A percentile compares a stretch with the other conserved stretches of the same genome.
Conservation (phyloP, 2,113 vertebrate species). For the Mustelus asterias region DNA sequence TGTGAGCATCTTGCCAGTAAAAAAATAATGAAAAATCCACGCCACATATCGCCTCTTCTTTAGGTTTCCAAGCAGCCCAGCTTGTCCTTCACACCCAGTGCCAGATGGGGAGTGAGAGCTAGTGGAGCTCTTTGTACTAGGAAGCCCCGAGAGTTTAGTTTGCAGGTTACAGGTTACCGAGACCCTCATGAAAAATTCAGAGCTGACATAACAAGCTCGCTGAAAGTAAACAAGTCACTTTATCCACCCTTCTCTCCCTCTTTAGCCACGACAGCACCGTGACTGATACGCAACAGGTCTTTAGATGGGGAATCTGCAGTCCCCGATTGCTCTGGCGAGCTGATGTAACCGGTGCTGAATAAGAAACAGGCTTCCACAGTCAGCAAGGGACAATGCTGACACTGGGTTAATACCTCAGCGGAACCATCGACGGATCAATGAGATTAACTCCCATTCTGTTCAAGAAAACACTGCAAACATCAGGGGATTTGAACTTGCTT, state of each 20-base stretch:
- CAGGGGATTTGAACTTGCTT: conserved; percentile 1
- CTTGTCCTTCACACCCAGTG: conserved; percentile 78
- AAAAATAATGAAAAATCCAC: conserved; percentile 45
- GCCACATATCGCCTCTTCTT: conserved; percentile 64
- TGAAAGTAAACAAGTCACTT: conserved; percentile 71
- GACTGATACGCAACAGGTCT: conserved; percentile 33
- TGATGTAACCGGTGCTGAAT: neutral
- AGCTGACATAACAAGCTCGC: conserved; percentile 75
- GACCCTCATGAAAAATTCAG: conserved; percentile 93
- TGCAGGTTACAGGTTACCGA: conserved; percentile 68
- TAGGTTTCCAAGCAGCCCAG: conserved; percentile 66
- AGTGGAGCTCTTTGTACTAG: conserved; percentile 90
- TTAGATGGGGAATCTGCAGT: conserved; percentile 6
- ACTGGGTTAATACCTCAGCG: neutral
- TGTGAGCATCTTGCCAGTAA: conserved; percentile 19
- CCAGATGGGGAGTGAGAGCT: conserved; percentile 98
- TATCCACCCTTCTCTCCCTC: conserved; percentile 53
- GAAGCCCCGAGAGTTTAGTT: conserved; percentile 86
- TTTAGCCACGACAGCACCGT: neutral
- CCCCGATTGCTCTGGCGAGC: neutral
- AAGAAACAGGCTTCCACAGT: conserved; percentile 25
- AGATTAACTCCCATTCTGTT: neutral
- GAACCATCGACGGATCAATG: neutral
- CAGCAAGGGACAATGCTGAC: conserved; percentile 11
- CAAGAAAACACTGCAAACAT: neutral